Conservation (phyloP, 1,140 invertebrate genomes). For the Bombus ignitus region DNA sequence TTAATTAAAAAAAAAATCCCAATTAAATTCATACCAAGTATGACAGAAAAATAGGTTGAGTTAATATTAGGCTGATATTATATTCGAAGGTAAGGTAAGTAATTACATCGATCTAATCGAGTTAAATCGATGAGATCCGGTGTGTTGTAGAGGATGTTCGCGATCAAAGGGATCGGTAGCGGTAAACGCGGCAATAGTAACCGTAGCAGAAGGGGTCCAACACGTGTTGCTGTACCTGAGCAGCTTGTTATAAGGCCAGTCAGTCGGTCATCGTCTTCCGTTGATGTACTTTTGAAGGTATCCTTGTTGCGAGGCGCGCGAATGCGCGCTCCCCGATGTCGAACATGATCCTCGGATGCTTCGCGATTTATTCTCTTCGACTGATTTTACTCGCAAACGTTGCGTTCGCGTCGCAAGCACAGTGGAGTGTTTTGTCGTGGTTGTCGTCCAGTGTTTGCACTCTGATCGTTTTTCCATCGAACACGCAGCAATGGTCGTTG, state of each 20-base stretch:
- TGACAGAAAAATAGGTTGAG: background rate
- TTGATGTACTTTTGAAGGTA: slow-evolving; percentile 14
- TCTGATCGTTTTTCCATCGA: slow-evolving; percentile 47
- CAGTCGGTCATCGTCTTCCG: slow-evolving; percentile 41
- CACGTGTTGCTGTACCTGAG: slow-evolving; percentile 28
- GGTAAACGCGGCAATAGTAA: slow-evolving; percentile 12
- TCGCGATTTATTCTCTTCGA: background rate
- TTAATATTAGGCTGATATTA: no score
- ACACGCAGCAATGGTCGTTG: slow-evolving; percentile 57
- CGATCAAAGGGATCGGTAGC: slow-evolving; percentile 5
- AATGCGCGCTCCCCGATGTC: slow-evolving; percentile 1
- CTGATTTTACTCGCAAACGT: background rate
- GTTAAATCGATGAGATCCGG: background rate
- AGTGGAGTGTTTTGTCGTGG: slow-evolving; percentile 2
- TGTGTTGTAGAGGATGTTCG: background rate
- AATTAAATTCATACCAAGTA: background rate
- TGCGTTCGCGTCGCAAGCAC: background rate
- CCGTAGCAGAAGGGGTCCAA: slow-evolving; percentile 48
- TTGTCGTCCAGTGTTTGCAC: slow-evolving; percentile 25
- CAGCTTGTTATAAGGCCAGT: slow-evolving; percentile 46
- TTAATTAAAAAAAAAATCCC: background rate
- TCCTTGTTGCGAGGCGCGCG: background rate
- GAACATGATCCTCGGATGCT: slow-evolving; percentile 13
- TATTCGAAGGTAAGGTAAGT: no score
- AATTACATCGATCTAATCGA: no score